Percentiles rank a stretch among this genome's conserved stretches.
These are phyloP conservation scores for Phalloptychus januarius DNA, from an alignment of 2,797 vertebrate genomes.

Conservation along the genomic window DNA sequence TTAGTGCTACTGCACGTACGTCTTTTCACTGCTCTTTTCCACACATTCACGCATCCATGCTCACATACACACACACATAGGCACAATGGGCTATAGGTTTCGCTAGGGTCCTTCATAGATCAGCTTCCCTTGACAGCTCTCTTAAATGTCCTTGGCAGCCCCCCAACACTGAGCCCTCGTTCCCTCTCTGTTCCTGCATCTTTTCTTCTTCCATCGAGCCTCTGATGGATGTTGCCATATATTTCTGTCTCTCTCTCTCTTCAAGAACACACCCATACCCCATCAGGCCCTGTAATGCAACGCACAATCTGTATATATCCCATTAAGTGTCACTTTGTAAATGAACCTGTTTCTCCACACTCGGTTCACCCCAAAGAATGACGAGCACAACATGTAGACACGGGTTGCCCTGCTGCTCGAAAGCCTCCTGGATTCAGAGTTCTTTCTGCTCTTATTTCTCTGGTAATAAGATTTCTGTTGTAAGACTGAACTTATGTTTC, in stretches of 20 bases:
- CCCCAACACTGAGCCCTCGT: constrained; percentile 55
- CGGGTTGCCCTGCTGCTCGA: constrained; percentile 33
- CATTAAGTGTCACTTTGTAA: constrained; percentile 74
- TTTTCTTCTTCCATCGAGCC: constrained; percentile 63
- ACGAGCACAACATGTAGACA: constrained; percentile 33
- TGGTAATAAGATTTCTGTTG: constrained; percentile 10
- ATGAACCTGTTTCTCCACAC: constrained; percentile 65
- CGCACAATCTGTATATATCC: constrained; percentile 77
- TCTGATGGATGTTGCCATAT: constrained; percentile 79
- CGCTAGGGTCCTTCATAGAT: constrained; percentile 76
- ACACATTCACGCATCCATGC: background rate
- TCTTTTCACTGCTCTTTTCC: constrained; percentile 18
- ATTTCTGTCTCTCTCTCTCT: constrained; percentile 70
- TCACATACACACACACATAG: constrained; percentile 22
- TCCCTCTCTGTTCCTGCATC: constrained; percentile 62
- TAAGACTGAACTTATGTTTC: constrained; percentile 6
- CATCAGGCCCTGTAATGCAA: constrained; percentile 68
- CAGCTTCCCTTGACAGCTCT: constrained; percentile 80
- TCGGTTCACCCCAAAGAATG: constrained; percentile 37
- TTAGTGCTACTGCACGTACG: constrained; percentile 28
- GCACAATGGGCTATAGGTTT: constrained; percentile 68
- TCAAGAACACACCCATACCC: constrained; percentile 68
- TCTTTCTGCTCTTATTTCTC: constrained; percentile 5
- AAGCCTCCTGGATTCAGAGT: constrained; percentile 4
- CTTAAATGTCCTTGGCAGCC: constrained; percentile 85